Base-by-base conservation (phyloP, 2,113 vertebrate species). In the Cromileptes altivelis region DNA sequence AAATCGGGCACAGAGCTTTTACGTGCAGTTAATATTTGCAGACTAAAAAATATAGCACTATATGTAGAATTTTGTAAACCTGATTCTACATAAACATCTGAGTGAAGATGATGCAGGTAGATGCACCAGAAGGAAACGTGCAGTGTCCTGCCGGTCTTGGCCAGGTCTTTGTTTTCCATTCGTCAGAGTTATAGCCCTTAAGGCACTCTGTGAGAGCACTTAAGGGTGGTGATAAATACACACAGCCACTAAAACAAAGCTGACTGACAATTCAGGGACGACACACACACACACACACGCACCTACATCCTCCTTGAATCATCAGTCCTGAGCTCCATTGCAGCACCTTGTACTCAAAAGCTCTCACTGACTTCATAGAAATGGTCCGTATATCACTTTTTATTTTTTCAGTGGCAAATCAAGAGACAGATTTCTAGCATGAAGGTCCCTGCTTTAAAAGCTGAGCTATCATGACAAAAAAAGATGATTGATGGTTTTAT, bases 211-310 rank as follows among this genome's bases (percentile, higher is more conserved):
- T 64, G 88, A 91, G 91, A 93, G 91, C 92, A 89, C 91, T 93
- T 93, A 91, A 91, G 77, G 73, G 72, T 88, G 85, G 91, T 89
- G 92, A 94, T 93, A 95, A 95, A 95, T 93, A 91, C 89, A 85
- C 86, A 80, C 80, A 85, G 88, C 77, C 76, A 80, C 76, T 91
- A 91, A 92, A 94, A 92, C 89, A 93, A 94, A 93, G 87, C 91
- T 86, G 79, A 89, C 79, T 86, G 91, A 92, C 91, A 92, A 91
- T 86, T 88, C 93, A 94, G 91, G 90, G 92, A 93, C 91, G 75
- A 50, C 49, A 50, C 49, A 49, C 47, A 70, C 78, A 74, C 49
- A 49, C 78, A 74, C 49, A 49, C 47, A 70, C 78, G 72, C 69
- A 61, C 85, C 88, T 61, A 57, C 71, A 50, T 40, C 62, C 75